phyloP scores from a whole-genome alignment of 1,140 invertebrate genomes.

The Frieseomelitta varia region DNA sequence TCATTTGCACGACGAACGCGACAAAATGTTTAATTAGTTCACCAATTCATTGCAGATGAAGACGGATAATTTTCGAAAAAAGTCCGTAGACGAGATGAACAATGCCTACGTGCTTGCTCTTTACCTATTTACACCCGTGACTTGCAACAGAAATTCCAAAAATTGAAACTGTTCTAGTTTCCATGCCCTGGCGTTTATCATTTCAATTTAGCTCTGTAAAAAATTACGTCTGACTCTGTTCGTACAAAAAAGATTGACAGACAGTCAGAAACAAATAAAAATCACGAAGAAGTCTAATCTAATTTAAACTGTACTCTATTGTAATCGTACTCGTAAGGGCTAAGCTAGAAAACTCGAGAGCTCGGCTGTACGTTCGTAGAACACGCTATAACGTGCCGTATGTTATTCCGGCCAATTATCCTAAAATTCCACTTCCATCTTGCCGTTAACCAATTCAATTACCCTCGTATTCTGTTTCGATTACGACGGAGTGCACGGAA shows the following conservation, averaged over 20 bases:
- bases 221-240: neutral
- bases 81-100: neutral
- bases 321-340: neutral
- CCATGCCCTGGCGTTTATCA: too few relatives aligned
- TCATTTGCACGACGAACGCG: slow-evolving; percentile 27
- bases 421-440: slow-evolving; percentile 4
- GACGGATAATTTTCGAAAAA: neutral
- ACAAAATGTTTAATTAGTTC: slow-evolving; percentile 3
- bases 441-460: slow-evolving; percentile 30
- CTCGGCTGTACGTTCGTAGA: neutral
- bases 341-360: neutral
- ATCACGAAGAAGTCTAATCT: too few relatives aligned
- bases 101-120: neutral
- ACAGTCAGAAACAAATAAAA: neutral
- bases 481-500: slow-evolving; percentile 25
- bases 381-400: neutral
- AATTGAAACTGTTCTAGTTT: neutral
- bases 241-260: neutral
- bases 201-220: too few relatives aligned
- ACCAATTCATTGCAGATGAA: neutral
- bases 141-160: too few relatives aligned
- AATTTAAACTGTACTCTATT: neutral
- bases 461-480: slow-evolving; percentile 16
- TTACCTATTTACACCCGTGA: neutral
- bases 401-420: slow-evolving; percentile 1